Evolutionary conservation across 2,113 vertebrate genomes (phyloP), one percentile per base, ranked within the genome.

Genomic region (Mystacornis crossleyi): DNA sequence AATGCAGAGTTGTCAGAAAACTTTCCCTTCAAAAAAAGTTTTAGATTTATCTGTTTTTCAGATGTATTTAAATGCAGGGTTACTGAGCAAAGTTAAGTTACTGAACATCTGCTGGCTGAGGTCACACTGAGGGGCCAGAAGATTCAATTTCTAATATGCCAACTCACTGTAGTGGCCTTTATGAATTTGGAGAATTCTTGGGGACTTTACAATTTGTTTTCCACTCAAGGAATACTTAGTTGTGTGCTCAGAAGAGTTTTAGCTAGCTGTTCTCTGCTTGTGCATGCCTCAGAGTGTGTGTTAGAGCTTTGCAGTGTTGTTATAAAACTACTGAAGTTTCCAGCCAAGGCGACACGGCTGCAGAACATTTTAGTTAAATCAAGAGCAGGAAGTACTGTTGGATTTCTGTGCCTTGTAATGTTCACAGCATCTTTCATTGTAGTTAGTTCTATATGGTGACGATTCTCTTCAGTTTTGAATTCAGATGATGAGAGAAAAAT

Each of bases 271-370:
- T 72, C 8, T 42, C 24, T 81, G 40, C 31, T 34, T 51, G 14
- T 64, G 12, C 43, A 7, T 61, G 17, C 28, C 51, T 80, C 14
- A 3, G 14, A 17, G 25, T 29, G 13, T 7, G 28, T 60, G 43
- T 31, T n/a, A 45, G 6, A 54, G 38, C 36, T 74, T 34, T 58
- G 21, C 12, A 45, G 33, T 28, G 33, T 14, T 60, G 17, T 69
- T 73, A 45, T 23, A 67, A 77, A 78, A 47, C 38, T 72, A 0
- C 14, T 36, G 6, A 1, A 45, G 40, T 81, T 86, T 80, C 62
- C 36, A 65, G 66, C n/a, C 53, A 80, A 71, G 16, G 28, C 0
- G 0, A 14, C 13, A 8, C 8, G 0, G 0, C 29, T 55, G 2
- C 2, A 12, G 45, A 81, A 29, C 4, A 2, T n/a, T 67, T 78